Percentiles rank a stretch among this genome's conserved stretches.
Conservation (phyloP, 2,888 invertebrate genomes). For the Apotomis turbidana region DNA sequence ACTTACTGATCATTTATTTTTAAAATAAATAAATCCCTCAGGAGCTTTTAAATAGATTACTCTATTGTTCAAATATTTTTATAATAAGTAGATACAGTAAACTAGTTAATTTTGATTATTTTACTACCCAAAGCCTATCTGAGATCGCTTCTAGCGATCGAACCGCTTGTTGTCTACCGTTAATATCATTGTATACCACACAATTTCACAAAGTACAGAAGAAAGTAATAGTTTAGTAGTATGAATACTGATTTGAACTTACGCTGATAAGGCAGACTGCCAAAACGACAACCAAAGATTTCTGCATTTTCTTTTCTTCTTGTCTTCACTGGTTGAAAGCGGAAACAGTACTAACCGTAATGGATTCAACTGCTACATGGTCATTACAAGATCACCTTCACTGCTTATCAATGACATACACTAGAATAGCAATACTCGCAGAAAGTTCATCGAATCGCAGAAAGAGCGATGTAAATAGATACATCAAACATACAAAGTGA, state of each 20-base stretch:
- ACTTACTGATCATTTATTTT: no score
- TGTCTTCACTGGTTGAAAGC: conserved; percentile 4
- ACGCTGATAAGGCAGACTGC: conserved; percentile 41
- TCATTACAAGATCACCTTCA: conserved; percentile 10
- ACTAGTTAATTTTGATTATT: no score
- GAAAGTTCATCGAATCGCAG: not conserved
- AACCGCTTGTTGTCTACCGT: no score
- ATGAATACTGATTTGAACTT: conserved; percentile 8
- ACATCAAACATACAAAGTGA: no score
- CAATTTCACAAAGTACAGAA: not conserved
- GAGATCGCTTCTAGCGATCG: no score
- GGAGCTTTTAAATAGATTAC: no score
- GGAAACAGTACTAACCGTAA: conserved; percentile 6
- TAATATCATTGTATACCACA: no score
- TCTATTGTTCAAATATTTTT: no score
- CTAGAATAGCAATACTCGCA: not conserved
- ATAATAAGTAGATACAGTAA: no score
- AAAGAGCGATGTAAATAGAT: no score
- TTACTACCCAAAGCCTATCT: no score
- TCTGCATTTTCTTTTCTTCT: conserved; percentile 34
- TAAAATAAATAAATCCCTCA: no score
- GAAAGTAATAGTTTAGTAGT: not conserved
- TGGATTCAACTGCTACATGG: not conserved
- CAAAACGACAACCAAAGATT: conserved; percentile 30
- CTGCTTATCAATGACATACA: conserved; percentile 16